A percentile compares a stretch with the other conserved stretches of the same genome.
These are phyloP conservation scores for Heliconius aoede DNA, from an alignment of 2,888 invertebrate genomes.

Conservation along the genomic window DNA sequence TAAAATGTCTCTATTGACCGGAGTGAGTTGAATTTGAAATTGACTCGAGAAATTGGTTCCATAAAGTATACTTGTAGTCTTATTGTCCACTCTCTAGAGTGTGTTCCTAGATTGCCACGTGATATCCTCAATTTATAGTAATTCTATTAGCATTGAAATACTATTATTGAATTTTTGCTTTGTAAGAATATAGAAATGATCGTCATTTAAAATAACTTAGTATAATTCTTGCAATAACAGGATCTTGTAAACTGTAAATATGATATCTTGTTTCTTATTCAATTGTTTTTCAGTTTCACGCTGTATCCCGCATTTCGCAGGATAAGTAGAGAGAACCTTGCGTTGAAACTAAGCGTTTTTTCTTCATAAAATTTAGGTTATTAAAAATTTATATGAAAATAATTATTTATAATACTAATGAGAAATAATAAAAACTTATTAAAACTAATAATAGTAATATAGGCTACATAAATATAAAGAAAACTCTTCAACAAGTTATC, in stretches of 20 bases:
- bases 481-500: neutral
- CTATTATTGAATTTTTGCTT: neutral
- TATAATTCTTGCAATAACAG: too few relatives aligned
- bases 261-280: too few relatives aligned
- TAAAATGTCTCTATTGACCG: constrained; percentile 50
- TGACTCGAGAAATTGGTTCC: constrained; percentile 44
- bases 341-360: too few relatives aligned
- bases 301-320: too few relatives aligned
- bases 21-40: constrained; percentile 46
- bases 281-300: too few relatives aligned
- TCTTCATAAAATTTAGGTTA: too few relatives aligned
- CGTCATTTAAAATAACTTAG: too few relatives aligned
- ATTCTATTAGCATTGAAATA: neutral
- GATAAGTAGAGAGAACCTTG: too few relatives aligned
- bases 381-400: too few relatives aligned
- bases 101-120: constrained; percentile 5
- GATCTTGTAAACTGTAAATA: too few relatives aligned
- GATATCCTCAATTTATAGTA: constrained; percentile 33
- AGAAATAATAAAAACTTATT: neutral
- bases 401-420: neutral
- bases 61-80: constrained; percentile 39
- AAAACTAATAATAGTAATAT: neutral
- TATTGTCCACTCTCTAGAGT: constrained; percentile 37
- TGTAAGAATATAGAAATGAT: neutral
- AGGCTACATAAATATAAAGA: too few relatives aligned